These are phyloP conservation scores for Rutilus rutilus DNA, from an alignment of 2,113 vertebrate genomes.

Conservation along the genomic window DNA sequence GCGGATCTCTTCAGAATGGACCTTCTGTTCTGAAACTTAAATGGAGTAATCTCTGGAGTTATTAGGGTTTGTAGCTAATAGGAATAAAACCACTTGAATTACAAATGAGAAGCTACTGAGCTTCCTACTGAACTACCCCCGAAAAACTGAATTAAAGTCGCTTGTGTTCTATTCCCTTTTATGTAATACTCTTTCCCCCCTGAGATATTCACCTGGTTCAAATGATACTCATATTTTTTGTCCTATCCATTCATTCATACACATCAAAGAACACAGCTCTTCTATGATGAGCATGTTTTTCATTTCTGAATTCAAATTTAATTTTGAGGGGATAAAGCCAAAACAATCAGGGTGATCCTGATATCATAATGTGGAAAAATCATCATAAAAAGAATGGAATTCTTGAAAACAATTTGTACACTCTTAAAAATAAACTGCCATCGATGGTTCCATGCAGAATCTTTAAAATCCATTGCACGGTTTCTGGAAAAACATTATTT, in stretches of 20 bases:
- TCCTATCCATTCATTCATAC: not conserved
- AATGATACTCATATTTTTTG: not conserved
- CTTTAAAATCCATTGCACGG: too few relatives aligned
- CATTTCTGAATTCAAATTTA: not conserved
- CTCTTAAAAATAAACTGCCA: too few relatives aligned
- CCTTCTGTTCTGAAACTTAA: constrained; percentile 62
- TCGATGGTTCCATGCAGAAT: too few relatives aligned
- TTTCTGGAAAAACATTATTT: too few relatives aligned
- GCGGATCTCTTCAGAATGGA: constrained; percentile 54
- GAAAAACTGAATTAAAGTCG: not conserved
- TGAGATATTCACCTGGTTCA: not conserved
- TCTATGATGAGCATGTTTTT: not conserved
- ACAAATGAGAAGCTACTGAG: constrained; percentile 2
- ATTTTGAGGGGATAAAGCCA: not conserved
- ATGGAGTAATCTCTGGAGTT: constrained; percentile 13
- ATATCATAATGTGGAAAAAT: not conserved
- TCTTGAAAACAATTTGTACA: not conserved
- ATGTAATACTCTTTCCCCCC: not conserved
- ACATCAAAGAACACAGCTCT: too few relatives aligned
- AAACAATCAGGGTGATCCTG: not conserved
- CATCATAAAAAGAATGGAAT: not conserved
- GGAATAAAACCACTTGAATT: constrained; percentile 1
- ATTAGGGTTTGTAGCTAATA: constrained; percentile 33
- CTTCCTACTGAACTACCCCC: not conserved
- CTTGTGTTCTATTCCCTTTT: not conserved